Base-by-base conservation (phyloP, 2,797 vertebrate genomes). In the Threskiornis aethiopicus region DNA sequence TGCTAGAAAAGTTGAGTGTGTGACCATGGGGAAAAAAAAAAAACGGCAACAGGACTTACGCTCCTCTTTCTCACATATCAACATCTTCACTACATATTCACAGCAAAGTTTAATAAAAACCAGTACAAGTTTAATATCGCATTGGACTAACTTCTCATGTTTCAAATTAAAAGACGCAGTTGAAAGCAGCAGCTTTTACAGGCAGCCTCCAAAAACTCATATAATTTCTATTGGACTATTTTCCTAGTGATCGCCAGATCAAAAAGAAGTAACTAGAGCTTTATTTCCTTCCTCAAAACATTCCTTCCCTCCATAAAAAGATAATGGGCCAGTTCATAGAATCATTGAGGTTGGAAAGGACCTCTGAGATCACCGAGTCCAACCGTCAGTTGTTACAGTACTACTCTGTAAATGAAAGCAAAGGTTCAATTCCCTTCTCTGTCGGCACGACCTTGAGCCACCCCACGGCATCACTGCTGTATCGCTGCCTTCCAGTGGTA, bases 381-480 rank as follows among this genome's bases (percentile, higher is more conserved):
- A 39, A 39, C 37, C 37, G 10, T 33, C 19, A 42, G 26, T 20
- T 66, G 33, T 46, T 71, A 54, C n/a, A 41, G 37, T 20, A n/a
- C 64, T 81, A 28, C 37, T 46, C 26, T 7, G n/a, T 14, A 42
- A 39, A 39, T 18, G 25, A 65, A 64, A 65, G 25, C 21, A 17
- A 41, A 79, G 12, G 55, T 54, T 73, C 41, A 4, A 22, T 69
- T 49, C 35, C 49, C 28, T 65, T 16, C 28, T 69, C 55, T 51
- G 41, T 49, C 39, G 19, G 18, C 6, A 5, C 16, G 55, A 65
- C 65, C 22, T 19, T 8, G 21, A 42, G 28, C 33, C 49, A 49
- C 24, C 1, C 52, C 12, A 31, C 9, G 0, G 1, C 57, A 28
- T 5, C 16, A 8, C 37, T 6, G 52, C 35, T 17, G 13, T 12